Conservation (phyloP, 1,140 invertebrate species). For the Drosophila miranda region DNA sequence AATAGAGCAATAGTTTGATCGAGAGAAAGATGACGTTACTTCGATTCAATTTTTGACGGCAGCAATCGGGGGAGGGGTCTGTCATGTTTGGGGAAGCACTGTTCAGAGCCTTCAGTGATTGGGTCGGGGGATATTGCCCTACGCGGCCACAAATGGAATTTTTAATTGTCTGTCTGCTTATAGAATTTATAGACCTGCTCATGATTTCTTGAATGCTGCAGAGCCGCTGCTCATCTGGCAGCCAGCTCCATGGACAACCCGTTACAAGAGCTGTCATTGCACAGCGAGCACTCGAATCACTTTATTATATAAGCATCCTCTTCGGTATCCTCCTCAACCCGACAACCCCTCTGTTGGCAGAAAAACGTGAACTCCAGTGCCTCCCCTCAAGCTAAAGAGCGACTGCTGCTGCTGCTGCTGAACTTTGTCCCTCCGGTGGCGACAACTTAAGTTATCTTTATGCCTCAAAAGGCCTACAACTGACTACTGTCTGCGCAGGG, state of each 20-base stretch:
- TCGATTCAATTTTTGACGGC: too few species aligned
- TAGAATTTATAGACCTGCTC: conserved; percentile 18
- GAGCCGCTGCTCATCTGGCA: conserved; percentile 7
- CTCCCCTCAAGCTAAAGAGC: conserved; percentile 6
- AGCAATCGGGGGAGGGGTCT: too few species aligned
- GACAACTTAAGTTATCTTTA: conserved; percentile 66
- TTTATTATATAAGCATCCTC: conserved; percentile 53
- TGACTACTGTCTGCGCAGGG: conserved; percentile 15
- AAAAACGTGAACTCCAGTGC: conserved; percentile 62
- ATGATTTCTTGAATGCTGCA: conserved; percentile 48
- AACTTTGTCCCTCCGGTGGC: conserved; percentile 35
- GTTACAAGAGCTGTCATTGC: conserved; percentile 27
- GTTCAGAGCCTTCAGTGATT: too few species aligned
- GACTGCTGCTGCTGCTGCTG: conserved; percentile 1
- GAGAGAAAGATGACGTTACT: too few species aligned
- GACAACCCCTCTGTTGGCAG: conserved; percentile 29
- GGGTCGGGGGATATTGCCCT: background rate
- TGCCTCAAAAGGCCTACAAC: conserved; percentile 60
- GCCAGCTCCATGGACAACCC: conserved; percentile 30
- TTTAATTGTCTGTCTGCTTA: conserved; percentile 48
- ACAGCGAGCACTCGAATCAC: conserved; percentile 49
- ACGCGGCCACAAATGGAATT: conserved; percentile 55
- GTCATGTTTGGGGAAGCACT: too few species aligned
- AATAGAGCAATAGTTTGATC: too few species aligned
- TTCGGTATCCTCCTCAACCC: background rate